Evolutionary conservation across 2,888 invertebrate species (phyloP).

Genomic region (Lasioglossum lativentre): DNA sequence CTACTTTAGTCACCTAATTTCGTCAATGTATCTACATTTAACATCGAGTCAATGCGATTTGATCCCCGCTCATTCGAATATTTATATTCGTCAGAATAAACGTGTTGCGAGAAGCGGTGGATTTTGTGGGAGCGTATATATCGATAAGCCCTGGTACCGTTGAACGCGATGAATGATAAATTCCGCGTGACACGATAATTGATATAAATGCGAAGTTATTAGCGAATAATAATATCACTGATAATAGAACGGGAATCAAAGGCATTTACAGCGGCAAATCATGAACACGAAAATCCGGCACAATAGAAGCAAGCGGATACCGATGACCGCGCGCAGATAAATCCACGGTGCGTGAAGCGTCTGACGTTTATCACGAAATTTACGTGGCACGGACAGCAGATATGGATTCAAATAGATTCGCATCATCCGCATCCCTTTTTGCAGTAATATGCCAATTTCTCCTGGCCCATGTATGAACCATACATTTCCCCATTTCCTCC

Average conservation of each 20-base stretch:
- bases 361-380: slow-evolving; percentile 52
- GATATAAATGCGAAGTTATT: slow-evolving; percentile 58
- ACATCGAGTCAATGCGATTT: slow-evolving; percentile 12
- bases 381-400: slow-evolving; percentile 17
- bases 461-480: not conserved
- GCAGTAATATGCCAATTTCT: slow-evolving; percentile 2
- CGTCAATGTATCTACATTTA: not conserved
- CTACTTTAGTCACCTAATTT: not conserved
- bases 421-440: not conserved
- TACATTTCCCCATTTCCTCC: not conserved
- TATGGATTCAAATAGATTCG: slow-evolving; percentile 38
- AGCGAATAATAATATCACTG: slow-evolving; percentile 43
- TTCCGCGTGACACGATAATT: slow-evolving; percentile 38
- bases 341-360: slow-evolving; percentile 28
- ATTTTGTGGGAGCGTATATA: slow-evolving; percentile 15
- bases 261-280: slow-evolving; percentile 30
- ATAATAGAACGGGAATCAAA: slow-evolving; percentile 30
- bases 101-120: slow-evolving; percentile 17
- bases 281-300: slow-evolving; percentile 23
- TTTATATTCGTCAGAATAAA: slow-evolving; percentile 31
- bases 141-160: slow-evolving; percentile 19
- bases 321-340: slow-evolving; percentile 20
- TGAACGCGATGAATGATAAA: slow-evolving; percentile 37
- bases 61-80: slow-evolving; percentile 25
- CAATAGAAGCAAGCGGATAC: slow-evolving; percentile 17